These are phyloP conservation scores for Pseudachorutes palmiensis DNA, from an alignment of 1,140 invertebrate genomes.

Conservation along the genomic window DNA sequence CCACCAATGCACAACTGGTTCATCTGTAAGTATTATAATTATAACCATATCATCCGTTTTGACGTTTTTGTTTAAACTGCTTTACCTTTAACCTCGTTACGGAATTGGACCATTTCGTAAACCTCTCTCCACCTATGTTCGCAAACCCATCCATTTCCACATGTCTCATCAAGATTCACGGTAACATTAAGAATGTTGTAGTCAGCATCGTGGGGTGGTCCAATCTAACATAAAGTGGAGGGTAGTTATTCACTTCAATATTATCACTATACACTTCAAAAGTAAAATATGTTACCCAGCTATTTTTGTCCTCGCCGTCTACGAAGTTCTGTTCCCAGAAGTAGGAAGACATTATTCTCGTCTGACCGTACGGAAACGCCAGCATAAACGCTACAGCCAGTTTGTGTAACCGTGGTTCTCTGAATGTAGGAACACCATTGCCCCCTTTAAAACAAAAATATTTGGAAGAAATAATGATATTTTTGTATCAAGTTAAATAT, in stretches of 20 bases:
- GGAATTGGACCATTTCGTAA: slow-evolving; percentile 67
- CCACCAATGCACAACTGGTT: slow-evolving; percentile 44
- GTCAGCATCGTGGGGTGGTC: slow-evolving; percentile 55
- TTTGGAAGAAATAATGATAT: no score
- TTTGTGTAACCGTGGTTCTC: slow-evolving; percentile 53
- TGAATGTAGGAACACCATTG: slow-evolving; percentile 52
- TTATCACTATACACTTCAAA: no score
- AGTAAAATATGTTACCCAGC: no score
- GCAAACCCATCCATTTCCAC: slow-evolving; percentile 75
- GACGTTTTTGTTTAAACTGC: no score
- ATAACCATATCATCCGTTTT: no score
- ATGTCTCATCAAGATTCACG: slow-evolving; percentile 56
- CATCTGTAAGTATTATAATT: no score
- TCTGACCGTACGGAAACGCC: slow-evolving; percentile 48
- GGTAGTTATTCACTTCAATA: slow-evolving; percentile 35
- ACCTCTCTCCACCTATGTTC: slow-evolving; percentile 76
- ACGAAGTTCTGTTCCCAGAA: no score
- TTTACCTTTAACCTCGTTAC: slow-evolving; percentile 52
- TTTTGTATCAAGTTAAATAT: no score
- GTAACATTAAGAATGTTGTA: slow-evolving; percentile 60
- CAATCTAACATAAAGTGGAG: no score
- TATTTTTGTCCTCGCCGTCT: no score
- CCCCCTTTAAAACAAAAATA: no score
- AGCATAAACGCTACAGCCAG: slow-evolving; percentile 51
- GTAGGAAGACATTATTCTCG: slow-evolving; percentile 41